Evolutionary conservation across 2,113 vertebrate genomes (phyloP), one percentile per base, ranked within the genome.

Genomic region (Parotia lawesii): DNA sequence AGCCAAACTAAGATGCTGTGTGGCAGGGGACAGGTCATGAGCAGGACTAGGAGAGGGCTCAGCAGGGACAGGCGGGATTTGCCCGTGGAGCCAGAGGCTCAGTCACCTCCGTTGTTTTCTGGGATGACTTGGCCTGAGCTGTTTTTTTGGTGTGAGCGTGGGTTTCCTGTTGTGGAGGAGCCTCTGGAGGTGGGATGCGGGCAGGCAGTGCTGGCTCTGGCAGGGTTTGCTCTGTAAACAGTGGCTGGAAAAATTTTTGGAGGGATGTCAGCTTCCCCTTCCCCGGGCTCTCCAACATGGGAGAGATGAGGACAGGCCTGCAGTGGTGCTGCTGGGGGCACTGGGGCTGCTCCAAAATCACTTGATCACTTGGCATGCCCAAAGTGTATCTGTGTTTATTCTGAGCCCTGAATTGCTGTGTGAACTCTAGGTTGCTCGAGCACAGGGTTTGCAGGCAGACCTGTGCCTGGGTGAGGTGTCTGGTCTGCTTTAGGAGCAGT

Each of bases 161-260:
- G 71, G 54, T 96, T 96, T 94, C 93, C 91, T 95, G 89, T 95
- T 95, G 74, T 79, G 93, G 77, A 92, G 77, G 73, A 84, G 73
- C 53, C 0, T 7, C 57, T 71, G 87, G 80, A 81, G 77, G 81
- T 90, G 93, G 74, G 75, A 35, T 53, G 73, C 22, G 33, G 62
- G 80, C 64, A 86, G 69, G 10, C 33, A 5, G 38, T 2, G 16
- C 65, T 90, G 33, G 27, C 69, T 67, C 57, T 8, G 11, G 70
- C 60, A 62, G 61, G 29, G 47, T 53, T 94, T 83, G 12, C n/a
- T 72, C 37, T n/a, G 81, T 95, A 91, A 96, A 93, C 90, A 93
- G 70, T 9, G 67, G 13, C 61, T 84, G 73, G 66, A 91, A 91
- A 53, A 53, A 24, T 24, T 23, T 86, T 44, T 24, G 20, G n/a